Evolutionary conservation across 1,140 invertebrate species (phyloP).

Genomic region (Neodiprion pinetum): DNA sequence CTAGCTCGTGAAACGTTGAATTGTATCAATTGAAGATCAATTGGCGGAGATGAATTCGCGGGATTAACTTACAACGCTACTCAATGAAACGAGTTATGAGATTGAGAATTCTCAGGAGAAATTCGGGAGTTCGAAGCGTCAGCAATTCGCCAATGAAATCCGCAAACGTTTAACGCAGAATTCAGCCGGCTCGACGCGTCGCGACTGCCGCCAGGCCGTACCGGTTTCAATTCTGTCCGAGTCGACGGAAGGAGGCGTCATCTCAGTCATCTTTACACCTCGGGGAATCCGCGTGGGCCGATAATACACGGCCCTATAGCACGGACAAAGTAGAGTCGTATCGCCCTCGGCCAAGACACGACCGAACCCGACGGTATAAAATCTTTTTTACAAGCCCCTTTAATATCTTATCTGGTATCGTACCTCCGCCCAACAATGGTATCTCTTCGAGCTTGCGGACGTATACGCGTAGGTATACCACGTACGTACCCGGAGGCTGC

Average conservation of each 20-base stretch:
- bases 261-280: constrained; percentile 7
- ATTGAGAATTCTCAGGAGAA: too few species aligned
- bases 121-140: too few species aligned
- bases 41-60: too few species aligned
- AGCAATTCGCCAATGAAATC: too few species aligned
- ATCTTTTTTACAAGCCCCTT: constrained; percentile 1
- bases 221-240: constrained; percentile 1
- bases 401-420: constrained; percentile 3
- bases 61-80: too few species aligned
- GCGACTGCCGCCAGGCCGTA: neutral
- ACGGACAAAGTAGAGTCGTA: constrained; percentile 1
- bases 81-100: too few species aligned
- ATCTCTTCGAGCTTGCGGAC: neutral
- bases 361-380: neutral
- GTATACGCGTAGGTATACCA: neutral
- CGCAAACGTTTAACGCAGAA: too few species aligned
- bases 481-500: neutral
- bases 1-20: too few species aligned
- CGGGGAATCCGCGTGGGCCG: neutral
- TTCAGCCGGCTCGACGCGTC: too few species aligned
- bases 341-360: constrained; percentile 3
- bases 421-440: constrained; percentile 1
- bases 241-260: neutral
- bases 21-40: too few species aligned
- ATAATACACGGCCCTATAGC: neutral